Conservation (phyloP, 2,113 vertebrate species). For the Clupea harengus region DNA sequence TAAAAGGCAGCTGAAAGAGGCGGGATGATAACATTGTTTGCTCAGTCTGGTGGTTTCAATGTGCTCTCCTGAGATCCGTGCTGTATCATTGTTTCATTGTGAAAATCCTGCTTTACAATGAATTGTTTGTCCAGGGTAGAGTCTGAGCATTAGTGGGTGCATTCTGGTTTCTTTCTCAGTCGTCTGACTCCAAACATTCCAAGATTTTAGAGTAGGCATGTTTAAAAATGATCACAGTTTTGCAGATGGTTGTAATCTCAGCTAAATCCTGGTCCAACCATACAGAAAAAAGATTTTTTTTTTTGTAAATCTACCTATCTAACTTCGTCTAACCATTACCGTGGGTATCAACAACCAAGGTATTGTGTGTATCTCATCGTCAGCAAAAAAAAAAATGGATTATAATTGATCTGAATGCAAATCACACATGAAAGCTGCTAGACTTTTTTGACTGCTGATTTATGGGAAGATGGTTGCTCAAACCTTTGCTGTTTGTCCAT, state of each 20-base stretch:
- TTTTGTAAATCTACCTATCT: no score
- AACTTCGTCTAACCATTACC: no score
- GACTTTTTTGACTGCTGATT: not conserved
- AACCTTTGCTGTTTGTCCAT: not conserved
- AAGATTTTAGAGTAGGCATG: not conserved
- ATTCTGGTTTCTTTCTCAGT: not conserved
- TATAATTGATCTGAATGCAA: not conserved
- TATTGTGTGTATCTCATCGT: not conserved
- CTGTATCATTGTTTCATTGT: not conserved
- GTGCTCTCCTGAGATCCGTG: not conserved
- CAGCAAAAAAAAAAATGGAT: not conserved
- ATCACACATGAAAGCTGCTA: not conserved
- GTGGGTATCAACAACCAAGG: not conserved
- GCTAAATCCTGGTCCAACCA: no score
- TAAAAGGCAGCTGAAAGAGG: not conserved
- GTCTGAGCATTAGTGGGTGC: not conserved
- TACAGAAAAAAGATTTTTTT: no score
- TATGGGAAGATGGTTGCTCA: not conserved
- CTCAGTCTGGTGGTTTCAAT: not conserved
- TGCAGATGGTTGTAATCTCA: not conserved
- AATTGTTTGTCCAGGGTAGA: not conserved
- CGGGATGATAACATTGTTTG: constrained; percentile 1
- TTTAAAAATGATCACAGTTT: not conserved
- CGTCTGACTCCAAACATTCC: not conserved
- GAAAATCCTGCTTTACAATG: not conserved